Conservation (phyloP, 1,140 invertebrate species). For the Tribolium castaneum region DNA sequence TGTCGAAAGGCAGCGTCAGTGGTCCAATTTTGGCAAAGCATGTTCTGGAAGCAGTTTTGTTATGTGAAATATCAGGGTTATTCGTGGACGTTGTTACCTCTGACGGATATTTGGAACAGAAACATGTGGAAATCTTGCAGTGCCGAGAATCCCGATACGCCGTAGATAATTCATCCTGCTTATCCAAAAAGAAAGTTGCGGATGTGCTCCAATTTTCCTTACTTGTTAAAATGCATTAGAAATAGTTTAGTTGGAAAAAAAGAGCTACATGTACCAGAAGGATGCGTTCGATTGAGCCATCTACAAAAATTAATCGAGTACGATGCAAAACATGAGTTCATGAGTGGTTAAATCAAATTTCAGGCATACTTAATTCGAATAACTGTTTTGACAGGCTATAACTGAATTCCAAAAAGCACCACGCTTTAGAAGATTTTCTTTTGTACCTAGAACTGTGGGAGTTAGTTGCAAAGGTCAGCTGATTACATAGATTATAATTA, state of each 20-base stretch:
- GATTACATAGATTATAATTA: too few species aligned
- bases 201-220: background rate
- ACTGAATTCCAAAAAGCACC: background rate
- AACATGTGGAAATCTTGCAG: slow-evolving; percentile 39
- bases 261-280: slow-evolving; percentile 12
- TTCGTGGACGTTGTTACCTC: slow-evolving; percentile 43
- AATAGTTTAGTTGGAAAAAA: background rate
- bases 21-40: slow-evolving; percentile 52
- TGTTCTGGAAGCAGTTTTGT: slow-evolving; percentile 49
- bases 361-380: background rate
- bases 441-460: slow-evolving; percentile 18
- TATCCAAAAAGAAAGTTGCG: background rate
- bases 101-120: slow-evolving; percentile 46
- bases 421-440: background rate
- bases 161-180: background rate
- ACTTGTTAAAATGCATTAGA: slow-evolving; percentile 15
- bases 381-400: background rate
- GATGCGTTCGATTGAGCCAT: background rate
- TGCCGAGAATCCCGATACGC: background rate
- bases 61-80: slow-evolving; percentile 37
- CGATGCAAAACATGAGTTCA: too few species aligned
- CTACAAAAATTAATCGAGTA: too few species aligned
- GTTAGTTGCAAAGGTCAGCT: too few species aligned
- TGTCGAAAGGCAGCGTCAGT: slow-evolving; percentile 51
- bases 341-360: background rate